Base-by-base conservation (phyloP, 2,888 invertebrate genomes). In the Helleia helle region DNA sequence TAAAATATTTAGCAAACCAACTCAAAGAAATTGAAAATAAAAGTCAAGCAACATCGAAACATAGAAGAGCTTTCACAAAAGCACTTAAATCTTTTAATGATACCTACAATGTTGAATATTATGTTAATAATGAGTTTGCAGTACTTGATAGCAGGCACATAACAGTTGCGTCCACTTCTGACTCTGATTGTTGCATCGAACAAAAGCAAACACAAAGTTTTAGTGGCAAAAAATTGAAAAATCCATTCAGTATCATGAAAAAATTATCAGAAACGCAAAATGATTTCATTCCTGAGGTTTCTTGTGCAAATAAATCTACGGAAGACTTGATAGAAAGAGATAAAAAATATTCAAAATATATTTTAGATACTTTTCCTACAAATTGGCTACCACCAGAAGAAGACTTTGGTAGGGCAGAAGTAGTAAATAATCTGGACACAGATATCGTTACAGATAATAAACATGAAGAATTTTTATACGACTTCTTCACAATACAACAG, bases 181-280 rank as follows among this genome's bases (percentile, higher is more conserved):
- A 77, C 47, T 66, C 71, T 0, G 80, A 80, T 40, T 64, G 64
- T 41, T 55, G 63, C n/a, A 44, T 66, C 4, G 52, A 63, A 37
- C 59, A 63, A 37, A 59, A 69, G 48, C 57, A 65, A 42, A 40
- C 31, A n/a, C 46, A 54, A 9, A 47, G 52, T 46, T 40, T 48
- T 13, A 24, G 25, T 11, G 42, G 60, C 3, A 81, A 67, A 49
- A 77, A 65, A 44, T 46, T 74, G 13, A 68, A 62, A 24, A 81
- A 83, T 52, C 83, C 83, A 1, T 81, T 79, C 43, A 73, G 66
- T 44, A 62, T 80, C 26, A 36, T 81, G 2, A 80, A 73, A 47
- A 60, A 60, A 25, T 52, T 69, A 3, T 59, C 66, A 12, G 65
- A 68, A 43, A 62, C 54, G 46, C 53, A 54, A 28, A 53, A 42